Conservation (phyloP, 2,113 vertebrate species). For the Jaculus jaculus region DNA sequence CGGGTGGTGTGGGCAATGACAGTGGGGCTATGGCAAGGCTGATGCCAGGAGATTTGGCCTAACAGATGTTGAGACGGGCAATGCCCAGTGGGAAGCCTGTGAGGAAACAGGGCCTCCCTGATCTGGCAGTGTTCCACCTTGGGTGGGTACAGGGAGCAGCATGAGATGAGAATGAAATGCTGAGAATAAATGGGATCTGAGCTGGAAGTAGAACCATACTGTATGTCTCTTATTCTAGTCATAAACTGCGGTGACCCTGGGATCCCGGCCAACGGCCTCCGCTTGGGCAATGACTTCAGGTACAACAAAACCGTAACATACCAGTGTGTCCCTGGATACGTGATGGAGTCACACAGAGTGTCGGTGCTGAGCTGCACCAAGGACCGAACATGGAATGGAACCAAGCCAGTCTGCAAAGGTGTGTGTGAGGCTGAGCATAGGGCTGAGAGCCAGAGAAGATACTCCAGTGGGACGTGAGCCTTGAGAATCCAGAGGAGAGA, state of each 20-base stretch:
- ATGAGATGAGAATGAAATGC: neutral
- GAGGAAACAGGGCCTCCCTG: neutral
- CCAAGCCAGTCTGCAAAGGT: constrained; percentile 96
- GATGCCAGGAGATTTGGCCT: neutral
- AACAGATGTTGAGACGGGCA: neutral
- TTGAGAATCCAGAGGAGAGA: neutral
- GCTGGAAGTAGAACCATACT: neutral
- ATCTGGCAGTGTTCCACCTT: neutral
- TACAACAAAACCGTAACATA: constrained; percentile 91
- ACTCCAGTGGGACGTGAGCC: neutral
- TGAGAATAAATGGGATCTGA: neutral
- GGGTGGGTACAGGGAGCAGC: neutral
- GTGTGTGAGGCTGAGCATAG: neutral
- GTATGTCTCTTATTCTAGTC: constrained; percentile 83
- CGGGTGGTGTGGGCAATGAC: neutral
- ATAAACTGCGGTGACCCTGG: constrained; percentile 98
- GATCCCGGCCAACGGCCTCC: constrained; percentile 93
- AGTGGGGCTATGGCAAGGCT: neutral
- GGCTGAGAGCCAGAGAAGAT: neutral
- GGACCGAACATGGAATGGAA: constrained; percentile 97
- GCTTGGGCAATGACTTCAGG: constrained; percentile 92
- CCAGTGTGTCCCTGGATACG: constrained; percentile 94
- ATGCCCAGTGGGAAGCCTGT: neutral
- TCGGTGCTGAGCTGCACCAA: constrained; percentile 94
- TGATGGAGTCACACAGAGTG: constrained; percentile 93